Conservation (phyloP, 2,888 invertebrate species). For the Caenorhabditis drosophilae region DNA sequence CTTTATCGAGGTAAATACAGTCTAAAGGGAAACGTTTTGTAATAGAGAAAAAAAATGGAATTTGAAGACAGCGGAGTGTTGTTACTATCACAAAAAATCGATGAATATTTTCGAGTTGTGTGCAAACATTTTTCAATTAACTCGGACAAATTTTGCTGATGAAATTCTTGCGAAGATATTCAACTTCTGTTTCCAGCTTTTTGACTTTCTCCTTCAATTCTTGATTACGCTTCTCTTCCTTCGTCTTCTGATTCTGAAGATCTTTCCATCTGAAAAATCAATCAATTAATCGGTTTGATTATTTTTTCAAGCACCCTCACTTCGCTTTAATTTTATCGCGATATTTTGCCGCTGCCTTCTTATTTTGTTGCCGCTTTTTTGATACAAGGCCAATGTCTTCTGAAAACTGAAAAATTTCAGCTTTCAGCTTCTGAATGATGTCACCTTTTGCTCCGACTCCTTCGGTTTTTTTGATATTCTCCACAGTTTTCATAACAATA, state of each 20-base stretch:
- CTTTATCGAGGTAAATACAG: too few relatives aligned
- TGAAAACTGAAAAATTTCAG: conserved; percentile 8
- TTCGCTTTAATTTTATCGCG: conserved; percentile 41
- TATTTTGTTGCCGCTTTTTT: conserved; percentile 42
- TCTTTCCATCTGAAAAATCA: conserved; percentile 15
- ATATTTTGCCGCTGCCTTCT: conserved; percentile 42
- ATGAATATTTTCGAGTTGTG: too few relatives aligned
- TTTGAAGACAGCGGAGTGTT: too few relatives aligned
- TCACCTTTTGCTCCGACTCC: conserved; percentile 3
- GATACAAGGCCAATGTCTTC: conserved; percentile 20
- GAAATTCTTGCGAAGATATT: conserved; percentile 10
- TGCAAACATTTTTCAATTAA: too few relatives aligned
- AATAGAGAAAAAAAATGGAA: too few relatives aligned
- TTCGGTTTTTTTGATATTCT: conserved; percentile 20
- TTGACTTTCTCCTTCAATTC: conserved; percentile 16
- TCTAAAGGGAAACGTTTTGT: too few relatives aligned
- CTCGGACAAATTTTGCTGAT: too few relatives aligned
- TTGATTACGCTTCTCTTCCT: conserved; percentile 19
- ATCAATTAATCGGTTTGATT: neutral
- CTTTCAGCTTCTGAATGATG: neutral
- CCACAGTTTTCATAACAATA: conserved; percentile 37
- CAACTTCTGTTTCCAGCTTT: conserved; percentile 19
- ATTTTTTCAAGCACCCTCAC: conserved; percentile 2
- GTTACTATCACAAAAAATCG: too few relatives aligned
- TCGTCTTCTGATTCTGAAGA: conserved; percentile 9